A percentile compares a stretch with the other conserved stretches of the same genome.
Evolutionary conservation across 2,797 vertebrate genomes (phyloP).

Genomic region (Tenualosa thibaudeaui): DNA sequence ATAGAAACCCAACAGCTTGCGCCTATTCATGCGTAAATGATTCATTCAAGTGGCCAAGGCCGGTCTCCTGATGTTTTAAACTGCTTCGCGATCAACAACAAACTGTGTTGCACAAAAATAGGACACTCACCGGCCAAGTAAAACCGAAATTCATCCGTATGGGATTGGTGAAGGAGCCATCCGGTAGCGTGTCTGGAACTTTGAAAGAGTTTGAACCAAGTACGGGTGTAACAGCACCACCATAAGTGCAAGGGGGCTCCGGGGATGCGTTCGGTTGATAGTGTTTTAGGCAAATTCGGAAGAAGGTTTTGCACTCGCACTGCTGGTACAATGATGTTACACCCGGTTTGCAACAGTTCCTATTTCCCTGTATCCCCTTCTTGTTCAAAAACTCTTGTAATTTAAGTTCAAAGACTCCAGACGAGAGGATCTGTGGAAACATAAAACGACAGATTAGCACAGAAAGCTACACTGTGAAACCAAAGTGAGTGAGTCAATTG

Average conservation of each 20-base stretch:
- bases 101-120: neutral
- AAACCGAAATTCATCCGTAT: slow-evolving; percentile 92
- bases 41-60: neutral
- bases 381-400: slow-evolving; percentile 96
- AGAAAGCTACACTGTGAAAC: neutral
- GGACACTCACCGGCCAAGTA: slow-evolving; percentile 92
- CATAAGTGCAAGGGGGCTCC: slow-evolving; percentile 94
- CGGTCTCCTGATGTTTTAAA: neutral
- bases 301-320: slow-evolving; percentile 95
- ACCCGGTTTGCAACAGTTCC: slow-evolving; percentile 86
- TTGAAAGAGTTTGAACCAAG: slow-evolving; percentile 94
- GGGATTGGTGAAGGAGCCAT: slow-evolving; percentile 88
- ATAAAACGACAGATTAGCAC: slow-evolving; percentile 14
- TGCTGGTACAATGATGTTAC: slow-evolving; percentile 74
- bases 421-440: slow-evolving; percentile 79
- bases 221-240: slow-evolving; percentile 88
- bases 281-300: slow-evolving; percentile 95
- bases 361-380: slow-evolving; percentile 88
- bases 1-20: neutral
- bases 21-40: slow-evolving; percentile 12
- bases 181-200: slow-evolving; percentile 84
- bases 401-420: slow-evolving; percentile 95
- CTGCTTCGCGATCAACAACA: neutral
- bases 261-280: slow-evolving; percentile 95
- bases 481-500: too few relatives aligned